Evolutionary conservation across 2,113 vertebrate species (phyloP).

Genomic region (Zootoca vivipara): DNA sequence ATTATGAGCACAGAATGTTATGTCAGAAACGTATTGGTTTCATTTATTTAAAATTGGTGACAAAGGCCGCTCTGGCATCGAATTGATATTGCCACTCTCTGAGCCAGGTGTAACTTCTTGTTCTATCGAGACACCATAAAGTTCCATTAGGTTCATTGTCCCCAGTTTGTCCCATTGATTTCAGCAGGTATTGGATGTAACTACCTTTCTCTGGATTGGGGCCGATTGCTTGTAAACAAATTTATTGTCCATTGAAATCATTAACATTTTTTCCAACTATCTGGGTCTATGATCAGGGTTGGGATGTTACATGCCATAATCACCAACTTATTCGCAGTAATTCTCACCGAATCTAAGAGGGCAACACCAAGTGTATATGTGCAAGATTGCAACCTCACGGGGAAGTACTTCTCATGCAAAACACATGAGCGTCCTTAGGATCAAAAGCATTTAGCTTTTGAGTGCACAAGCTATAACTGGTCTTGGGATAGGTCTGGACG

Average conservation of each 20-base stretch:
- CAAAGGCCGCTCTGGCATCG: not conserved
- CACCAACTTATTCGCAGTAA: no score
- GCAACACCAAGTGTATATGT: not conserved
- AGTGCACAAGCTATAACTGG: not conserved
- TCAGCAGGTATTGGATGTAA: not conserved
- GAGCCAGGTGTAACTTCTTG: not conserved
- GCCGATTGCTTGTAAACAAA: not conserved
- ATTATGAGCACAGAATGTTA: not conserved
- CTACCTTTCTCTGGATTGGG: not conserved
- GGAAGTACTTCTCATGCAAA: not conserved
- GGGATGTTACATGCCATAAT: not conserved
- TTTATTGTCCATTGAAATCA: not conserved
- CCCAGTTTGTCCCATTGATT: not conserved
- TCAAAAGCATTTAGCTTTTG: not conserved
- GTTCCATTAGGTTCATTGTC: not conserved
- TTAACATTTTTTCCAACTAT: not conserved
- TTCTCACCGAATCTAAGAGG: not conserved
- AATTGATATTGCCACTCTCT: not conserved
- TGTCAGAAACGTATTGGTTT: not conserved
- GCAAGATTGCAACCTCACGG: not conserved
- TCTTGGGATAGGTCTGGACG: not conserved
- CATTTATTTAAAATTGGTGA: not conserved
- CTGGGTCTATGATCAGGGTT: not conserved
- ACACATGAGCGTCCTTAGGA: not conserved
- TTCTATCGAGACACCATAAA: not conserved